A percentile compares a stretch with the other conserved stretches of the same genome.
Conservation (phyloP, 2,797 vertebrate species). For the Potorous gilbertii region DNA sequence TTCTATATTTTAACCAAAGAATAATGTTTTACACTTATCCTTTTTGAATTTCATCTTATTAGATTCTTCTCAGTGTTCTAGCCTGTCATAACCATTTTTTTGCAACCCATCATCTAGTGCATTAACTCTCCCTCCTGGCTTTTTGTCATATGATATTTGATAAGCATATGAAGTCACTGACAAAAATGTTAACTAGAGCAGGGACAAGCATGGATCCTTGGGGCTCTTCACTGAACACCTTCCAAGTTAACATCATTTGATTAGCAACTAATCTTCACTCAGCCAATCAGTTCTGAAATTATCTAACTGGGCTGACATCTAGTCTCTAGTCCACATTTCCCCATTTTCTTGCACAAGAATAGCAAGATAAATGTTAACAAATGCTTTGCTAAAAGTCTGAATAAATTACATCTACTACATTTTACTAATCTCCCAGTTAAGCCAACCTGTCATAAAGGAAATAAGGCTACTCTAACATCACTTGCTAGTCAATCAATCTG, state of each 20-base stretch:
- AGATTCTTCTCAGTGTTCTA: not conserved
- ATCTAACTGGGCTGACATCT: not conserved
- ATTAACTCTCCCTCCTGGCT: not conserved
- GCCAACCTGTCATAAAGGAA: not conserved
- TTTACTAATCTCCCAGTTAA: not conserved
- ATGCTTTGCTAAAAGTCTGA: not conserved
- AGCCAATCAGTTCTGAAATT: not conserved
- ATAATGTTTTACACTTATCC: not conserved
- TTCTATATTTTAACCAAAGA: not conserved
- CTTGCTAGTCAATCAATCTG: not conserved
- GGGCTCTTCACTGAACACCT: not conserved
- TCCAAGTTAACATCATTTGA: not conserved
- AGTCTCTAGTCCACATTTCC: not conserved
- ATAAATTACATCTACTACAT: not conserved
- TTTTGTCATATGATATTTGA: not conserved
- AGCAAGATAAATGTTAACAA: not conserved
- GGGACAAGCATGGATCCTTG: not conserved
- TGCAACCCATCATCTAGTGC: not conserved
- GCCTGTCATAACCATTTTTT: not conserved
- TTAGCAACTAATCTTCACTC: not conserved
- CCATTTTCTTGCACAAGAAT: not conserved
- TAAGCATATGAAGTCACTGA: not conserved
- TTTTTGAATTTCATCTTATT: not conserved
- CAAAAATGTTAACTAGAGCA: not conserved
- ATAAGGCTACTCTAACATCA: not conserved